These are phyloP conservation scores for Cataglyphis albicans DNA, from an alignment of 2,888 invertebrate genomes.

Conservation along the genomic window DNA sequence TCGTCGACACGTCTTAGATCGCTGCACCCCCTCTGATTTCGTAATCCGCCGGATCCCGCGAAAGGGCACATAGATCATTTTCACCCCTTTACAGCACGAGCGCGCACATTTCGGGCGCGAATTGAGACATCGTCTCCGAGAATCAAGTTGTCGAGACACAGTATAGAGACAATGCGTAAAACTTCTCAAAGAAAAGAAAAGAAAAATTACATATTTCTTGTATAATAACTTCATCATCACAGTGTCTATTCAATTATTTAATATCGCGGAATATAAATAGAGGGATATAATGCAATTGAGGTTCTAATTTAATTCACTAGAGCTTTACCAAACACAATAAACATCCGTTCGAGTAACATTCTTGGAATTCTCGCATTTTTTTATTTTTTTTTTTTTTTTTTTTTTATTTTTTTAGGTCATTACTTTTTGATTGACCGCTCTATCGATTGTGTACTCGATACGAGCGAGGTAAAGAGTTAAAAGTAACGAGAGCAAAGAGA, in stretches of 20 bases:
- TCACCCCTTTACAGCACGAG: conserved; percentile 22
- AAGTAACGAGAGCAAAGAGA: neutral
- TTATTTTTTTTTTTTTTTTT: too few species aligned
- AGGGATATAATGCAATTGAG: neutral
- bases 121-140: conserved; percentile 16
- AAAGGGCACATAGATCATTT: conserved; percentile 51
- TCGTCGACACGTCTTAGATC: conserved; percentile 41
- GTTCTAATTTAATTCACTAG: neutral
- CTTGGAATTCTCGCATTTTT: too few species aligned
- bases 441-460: neutral
- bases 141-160: conserved; percentile 10
- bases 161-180: neutral
- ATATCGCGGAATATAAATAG: neutral
- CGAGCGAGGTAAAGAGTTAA: neutral
- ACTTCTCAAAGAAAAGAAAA: neutral
- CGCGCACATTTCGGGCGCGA: conserved; percentile 6
- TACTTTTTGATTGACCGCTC: too few species aligned
- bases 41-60: conserved; percentile 64
- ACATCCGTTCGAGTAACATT: neutral
- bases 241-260: neutral
- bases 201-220: neutral
- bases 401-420: too few species aligned
- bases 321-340: neutral
- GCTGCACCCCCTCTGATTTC: conserved; percentile 50
- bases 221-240: conserved; percentile 5